Evolutionary conservation across 2,113 vertebrate species (phyloP).

Genomic region (Phalacrocorax carbo): DNA sequence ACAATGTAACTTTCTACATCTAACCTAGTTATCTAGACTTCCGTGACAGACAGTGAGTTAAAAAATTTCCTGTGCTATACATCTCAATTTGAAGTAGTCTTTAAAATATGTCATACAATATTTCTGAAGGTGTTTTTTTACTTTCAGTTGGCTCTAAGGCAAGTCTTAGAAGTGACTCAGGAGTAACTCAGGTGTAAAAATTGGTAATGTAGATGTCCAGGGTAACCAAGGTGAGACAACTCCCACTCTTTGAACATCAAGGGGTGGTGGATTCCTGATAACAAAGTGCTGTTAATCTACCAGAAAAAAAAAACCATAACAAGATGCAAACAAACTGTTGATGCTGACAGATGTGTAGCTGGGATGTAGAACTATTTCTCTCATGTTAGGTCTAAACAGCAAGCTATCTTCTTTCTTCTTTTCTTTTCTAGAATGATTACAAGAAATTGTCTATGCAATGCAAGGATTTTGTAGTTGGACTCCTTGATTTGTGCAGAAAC

Average conservation of each 20-base stretch:
- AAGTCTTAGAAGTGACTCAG: not conserved
- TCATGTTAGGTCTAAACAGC: not conserved
- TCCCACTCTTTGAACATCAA: not conserved
- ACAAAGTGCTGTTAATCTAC: not conserved
- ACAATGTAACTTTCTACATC: not conserved
- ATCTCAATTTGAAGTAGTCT: not conserved
- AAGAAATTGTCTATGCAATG: constrained; percentile 94
- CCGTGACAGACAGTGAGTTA: not conserved
- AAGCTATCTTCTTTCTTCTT: not conserved
- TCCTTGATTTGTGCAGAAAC: constrained; percentile 93
- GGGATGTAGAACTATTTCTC: not conserved
- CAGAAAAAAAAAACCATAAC: not conserved
- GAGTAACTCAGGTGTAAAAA: not conserved
- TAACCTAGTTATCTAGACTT: not conserved
- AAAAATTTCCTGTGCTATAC: not conserved
- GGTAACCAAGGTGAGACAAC: not conserved
- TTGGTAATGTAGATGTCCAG: not conserved
- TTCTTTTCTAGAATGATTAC: constrained; percentile 88
- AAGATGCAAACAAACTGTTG: not conserved
- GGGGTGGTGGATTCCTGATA: not conserved
- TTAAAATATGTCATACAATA: not conserved
- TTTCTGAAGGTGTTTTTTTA: not conserved
- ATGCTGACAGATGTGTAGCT: not conserved
- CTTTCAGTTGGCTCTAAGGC: not conserved
- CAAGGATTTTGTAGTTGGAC: constrained; percentile 96